These are phyloP conservation scores for Leptocoma aspasia DNA, from an alignment of 2,113 vertebrate species.

Conservation along the genomic window DNA sequence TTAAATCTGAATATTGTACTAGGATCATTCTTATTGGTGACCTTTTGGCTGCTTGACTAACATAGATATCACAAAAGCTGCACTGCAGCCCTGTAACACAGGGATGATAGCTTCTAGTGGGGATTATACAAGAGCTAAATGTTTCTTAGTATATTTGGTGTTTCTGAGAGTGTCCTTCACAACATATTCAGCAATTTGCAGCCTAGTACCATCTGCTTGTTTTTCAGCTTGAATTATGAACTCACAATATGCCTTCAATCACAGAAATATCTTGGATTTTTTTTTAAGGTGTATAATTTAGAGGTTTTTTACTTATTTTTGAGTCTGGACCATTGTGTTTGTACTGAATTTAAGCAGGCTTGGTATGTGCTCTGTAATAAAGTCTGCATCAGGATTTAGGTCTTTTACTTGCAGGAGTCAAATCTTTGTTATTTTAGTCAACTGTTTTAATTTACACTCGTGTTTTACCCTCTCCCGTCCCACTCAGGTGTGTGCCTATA, in stretches of 20 bases:
- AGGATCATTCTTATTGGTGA: neutral
- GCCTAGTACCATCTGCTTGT: neutral
- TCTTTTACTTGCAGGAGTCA: neutral
- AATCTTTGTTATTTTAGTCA: neutral
- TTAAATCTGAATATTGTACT: neutral
- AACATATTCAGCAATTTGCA: neutral
- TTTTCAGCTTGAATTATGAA: neutral
- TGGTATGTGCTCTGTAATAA: neutral
- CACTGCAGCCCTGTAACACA: neutral
- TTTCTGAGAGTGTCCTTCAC: neutral
- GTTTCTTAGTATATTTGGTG: neutral
- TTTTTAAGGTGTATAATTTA: neutral
- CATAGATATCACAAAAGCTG: neutral
- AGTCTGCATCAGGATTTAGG: neutral
- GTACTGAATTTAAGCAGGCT: neutral
- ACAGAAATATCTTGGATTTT: neutral
- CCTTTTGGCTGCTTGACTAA: neutral
- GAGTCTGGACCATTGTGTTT: rapidly evolving
- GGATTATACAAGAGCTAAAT: neutral
- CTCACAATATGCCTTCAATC: neutral
- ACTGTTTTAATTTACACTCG: neutral
- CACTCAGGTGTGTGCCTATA: neutral
- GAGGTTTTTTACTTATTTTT: neutral
- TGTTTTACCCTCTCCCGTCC: neutral
- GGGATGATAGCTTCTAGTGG: neutral